These are phyloP conservation scores for Odontothrips loti DNA, from an alignment of 2,888 invertebrate genomes.

Conservation along the genomic window DNA sequence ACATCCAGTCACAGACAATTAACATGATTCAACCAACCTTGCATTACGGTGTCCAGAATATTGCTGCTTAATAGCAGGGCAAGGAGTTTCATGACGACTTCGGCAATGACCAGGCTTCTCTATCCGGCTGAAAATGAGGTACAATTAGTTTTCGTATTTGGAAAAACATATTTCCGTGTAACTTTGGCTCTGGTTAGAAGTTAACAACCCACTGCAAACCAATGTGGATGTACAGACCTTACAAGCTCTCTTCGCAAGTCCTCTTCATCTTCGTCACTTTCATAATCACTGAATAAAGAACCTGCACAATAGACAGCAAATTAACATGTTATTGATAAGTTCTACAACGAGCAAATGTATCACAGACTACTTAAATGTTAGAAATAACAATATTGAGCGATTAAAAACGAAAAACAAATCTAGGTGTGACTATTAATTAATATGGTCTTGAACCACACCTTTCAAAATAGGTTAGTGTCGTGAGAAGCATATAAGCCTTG, in stretches of 20 bases:
- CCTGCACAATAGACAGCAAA: not conserved
- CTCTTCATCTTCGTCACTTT: conserved; percentile 37
- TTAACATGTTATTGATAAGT: too few relatives aligned
- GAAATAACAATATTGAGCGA: not conserved
- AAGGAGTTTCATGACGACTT: not conserved
- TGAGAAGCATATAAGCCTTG: not conserved
- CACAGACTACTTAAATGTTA: too few relatives aligned
- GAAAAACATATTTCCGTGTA: not conserved
- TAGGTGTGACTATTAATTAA: too few relatives aligned
- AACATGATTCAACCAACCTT: conserved; percentile 47
- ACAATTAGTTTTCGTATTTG: not conserved
- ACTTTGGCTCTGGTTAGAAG: too few relatives aligned
- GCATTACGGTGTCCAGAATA: conserved; percentile 78
- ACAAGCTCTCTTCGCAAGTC: conserved; percentile 35
- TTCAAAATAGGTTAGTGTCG: not conserved
- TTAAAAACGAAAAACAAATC: not conserved
- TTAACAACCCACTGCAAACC: not conserved
- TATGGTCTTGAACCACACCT: not conserved
- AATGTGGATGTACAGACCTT: conserved; percentile 29
- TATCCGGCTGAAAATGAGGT: not conserved
- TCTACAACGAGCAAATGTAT: too few relatives aligned
- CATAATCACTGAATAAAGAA: conserved; percentile 41
- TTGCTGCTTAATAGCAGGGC: conserved; percentile 56
- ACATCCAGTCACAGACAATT: too few relatives aligned
- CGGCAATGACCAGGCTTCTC: not conserved